Evolutionary conservation across 1,140 invertebrate species (phyloP).

Genomic region (Ladona fulva): DNA sequence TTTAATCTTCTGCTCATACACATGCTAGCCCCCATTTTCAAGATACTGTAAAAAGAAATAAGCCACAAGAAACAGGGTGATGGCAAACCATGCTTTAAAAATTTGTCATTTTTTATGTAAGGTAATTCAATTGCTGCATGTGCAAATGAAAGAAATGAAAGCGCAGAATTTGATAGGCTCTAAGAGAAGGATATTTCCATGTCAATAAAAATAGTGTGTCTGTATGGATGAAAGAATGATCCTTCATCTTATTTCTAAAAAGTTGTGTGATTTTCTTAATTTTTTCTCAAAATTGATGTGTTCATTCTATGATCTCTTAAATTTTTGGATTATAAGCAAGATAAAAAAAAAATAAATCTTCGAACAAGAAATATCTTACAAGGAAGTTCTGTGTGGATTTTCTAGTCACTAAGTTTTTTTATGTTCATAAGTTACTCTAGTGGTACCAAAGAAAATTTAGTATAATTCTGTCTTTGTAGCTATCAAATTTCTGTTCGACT

Average conservation of each 20-base stretch:
- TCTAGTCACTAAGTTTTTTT: conserved; percentile 10
- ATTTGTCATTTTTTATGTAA: conserved; percentile 11
- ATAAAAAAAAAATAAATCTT: neutral
- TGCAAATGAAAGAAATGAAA: conserved; percentile 1
- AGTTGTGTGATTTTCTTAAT: neutral
- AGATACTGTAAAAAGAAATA: neutral
- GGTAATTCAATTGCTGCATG: neutral
- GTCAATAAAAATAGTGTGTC: neutral
- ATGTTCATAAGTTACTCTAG: neutral
- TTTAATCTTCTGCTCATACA: neutral
- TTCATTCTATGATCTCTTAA: neutral
- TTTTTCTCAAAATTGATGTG: neutral
- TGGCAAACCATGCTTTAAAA: neutral
- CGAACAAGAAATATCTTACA: neutral
- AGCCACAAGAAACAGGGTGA: conserved; percentile 3
- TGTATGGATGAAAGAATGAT: neutral
- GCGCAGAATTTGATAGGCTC: neutral
- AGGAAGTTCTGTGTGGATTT: neutral
- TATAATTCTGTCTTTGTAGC: conserved; percentile 5
- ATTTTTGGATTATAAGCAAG: neutral
- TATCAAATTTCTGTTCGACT: neutral
- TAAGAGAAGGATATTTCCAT: neutral
- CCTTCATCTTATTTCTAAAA: neutral
- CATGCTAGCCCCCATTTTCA: neutral
- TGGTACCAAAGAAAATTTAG: neutral